Evolutionary conservation across 2,888 invertebrate species (phyloP).

Genomic region (Ennomos quercinarius): DNA sequence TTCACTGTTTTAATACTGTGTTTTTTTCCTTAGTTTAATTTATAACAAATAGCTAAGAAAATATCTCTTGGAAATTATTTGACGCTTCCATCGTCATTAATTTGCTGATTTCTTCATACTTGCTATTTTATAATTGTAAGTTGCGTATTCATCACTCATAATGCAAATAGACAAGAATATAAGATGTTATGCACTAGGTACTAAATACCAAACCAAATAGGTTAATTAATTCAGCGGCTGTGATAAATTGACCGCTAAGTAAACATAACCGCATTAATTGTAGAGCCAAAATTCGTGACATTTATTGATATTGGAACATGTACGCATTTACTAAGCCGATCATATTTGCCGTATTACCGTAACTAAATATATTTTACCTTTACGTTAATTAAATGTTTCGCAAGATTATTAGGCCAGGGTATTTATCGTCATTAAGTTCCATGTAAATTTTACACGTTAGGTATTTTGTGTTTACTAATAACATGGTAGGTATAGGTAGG

Average conservation of each 20-base stretch:
- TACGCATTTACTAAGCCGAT: conserved; percentile 45
- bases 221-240: not conserved
- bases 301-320: conserved; percentile 44
- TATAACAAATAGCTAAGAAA: too few relatives aligned
- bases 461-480: too few relatives aligned
- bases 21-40: too few relatives aligned
- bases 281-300: conserved; percentile 32
- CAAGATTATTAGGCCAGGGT: conserved; percentile 16
- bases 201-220: not conserved
- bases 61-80: too few relatives aligned
- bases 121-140: too few relatives aligned
- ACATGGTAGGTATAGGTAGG: too few relatives aligned
- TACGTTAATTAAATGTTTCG: conserved; percentile 33
- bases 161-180: too few relatives aligned
- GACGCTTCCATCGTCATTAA: too few relatives aligned
- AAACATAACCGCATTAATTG: conserved; percentile 47
- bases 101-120: too few relatives aligned
- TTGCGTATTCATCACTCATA: too few relatives aligned
- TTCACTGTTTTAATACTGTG: too few relatives aligned
- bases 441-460: too few relatives aligned
- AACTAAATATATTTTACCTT: conserved; percentile 10
- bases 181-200: not conserved
- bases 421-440: conserved; percentile 13
- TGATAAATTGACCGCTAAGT: conserved; percentile 38
- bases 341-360: conserved; percentile 18